These are phyloP conservation scores for Triplophysa dalaica DNA, from an alignment of 2,113 vertebrate species.

Conservation along the genomic window DNA sequence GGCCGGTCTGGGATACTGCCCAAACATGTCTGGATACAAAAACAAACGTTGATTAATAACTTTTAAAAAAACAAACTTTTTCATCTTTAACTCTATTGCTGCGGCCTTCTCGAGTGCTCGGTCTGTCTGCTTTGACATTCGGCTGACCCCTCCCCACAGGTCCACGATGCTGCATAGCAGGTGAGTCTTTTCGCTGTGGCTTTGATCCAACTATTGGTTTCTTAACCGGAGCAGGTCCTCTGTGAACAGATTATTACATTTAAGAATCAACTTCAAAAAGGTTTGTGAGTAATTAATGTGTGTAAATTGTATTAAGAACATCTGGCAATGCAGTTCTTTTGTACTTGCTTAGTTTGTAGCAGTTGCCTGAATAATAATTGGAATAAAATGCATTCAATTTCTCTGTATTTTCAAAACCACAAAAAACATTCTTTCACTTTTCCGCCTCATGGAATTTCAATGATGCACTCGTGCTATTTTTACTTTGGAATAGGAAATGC, in stretches of 20 bases:
- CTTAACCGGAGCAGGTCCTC: conserved; percentile 82
- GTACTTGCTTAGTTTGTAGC: neutral
- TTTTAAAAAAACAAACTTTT: conserved; percentile 73
- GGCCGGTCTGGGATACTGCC: too few relatives aligned
- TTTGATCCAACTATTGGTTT: conserved; percentile 82
- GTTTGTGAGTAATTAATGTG: neutral
- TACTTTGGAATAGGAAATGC: neutral
- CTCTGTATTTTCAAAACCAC: neutral
- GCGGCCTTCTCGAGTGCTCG: conserved; percentile 71
- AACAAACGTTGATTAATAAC: too few relatives aligned
- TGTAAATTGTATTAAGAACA: neutral
- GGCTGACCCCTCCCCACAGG: conserved; percentile 75
- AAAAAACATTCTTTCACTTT: neutral
- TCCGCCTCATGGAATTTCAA: neutral
- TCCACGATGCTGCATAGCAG: conserved; percentile 81
- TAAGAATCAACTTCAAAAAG: conserved; percentile 2
- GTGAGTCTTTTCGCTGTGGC: conserved; percentile 83
- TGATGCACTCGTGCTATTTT: neutral
- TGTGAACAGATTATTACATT: conserved; percentile 51
- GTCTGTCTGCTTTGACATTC: conserved; percentile 77
- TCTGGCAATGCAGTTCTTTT: neutral
- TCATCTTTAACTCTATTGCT: conserved; percentile 84
- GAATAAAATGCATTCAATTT: too few relatives aligned
- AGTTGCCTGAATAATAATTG: too few relatives aligned
- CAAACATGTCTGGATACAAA: too few relatives aligned